Evolutionary conservation across 2,888 invertebrate genomes (phyloP), one percentile per base, ranked within the genome.

Genomic region (Disparrhopalites patrizii): DNA sequence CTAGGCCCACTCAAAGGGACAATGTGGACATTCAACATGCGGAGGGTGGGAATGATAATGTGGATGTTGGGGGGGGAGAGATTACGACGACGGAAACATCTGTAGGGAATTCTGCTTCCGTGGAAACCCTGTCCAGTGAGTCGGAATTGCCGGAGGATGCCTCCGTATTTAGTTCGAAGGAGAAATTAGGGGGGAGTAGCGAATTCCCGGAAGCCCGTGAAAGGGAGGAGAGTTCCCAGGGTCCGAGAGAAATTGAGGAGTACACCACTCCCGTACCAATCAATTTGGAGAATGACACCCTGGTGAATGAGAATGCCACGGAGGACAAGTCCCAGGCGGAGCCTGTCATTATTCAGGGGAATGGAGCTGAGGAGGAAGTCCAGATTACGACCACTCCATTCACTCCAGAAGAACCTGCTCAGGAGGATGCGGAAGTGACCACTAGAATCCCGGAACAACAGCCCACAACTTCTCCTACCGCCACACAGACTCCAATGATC

Each of bases 271-370:
- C 65, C 4, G 8, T 47, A 25, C 66, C 70, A 0, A 28, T 62
- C 2, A 72, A 69, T 52, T 62, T 72, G 23, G 56, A 52, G 2
- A 68, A 71, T 40, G 73, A 73, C 51, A 72, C 71, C 20, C 54
- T 68, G 27, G 68, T 73, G 10, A 73, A 73, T 57, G 69, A 61
- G 25, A 64, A 66, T 43, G 58, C 66, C 5, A 70, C 68, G 4
- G 70, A 67, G 50, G 69, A 73, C 27, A 27, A 36, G 1, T 25
- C 43, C 13, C 68, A 68, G 27, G 62, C 68, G 3, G 73, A 73
- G 47, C 57, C 57, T 27, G 25, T 57, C 8, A 25, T 56, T 56
- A 18, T 38, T 1, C 15, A 25, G 28, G 25, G 56, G 63, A n/a
- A 30, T 40, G 27, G 5, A 2, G 3, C 23, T 3, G 47, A 47